Evolutionary conservation across 2,888 invertebrate genomes (phyloP).

Genomic region (Trachelus iudaicus): DNA sequence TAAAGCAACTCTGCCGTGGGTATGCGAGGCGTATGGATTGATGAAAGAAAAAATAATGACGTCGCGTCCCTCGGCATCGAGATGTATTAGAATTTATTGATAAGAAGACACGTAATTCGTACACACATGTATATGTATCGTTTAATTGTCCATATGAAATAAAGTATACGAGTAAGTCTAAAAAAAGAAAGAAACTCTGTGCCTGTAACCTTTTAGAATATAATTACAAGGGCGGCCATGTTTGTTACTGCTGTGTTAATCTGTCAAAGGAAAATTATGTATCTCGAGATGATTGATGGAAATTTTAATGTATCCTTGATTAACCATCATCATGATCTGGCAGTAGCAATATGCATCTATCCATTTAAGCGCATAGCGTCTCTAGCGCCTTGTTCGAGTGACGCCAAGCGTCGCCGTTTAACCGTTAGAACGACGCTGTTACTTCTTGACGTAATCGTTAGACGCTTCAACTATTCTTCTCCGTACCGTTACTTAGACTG

Average conservation of each 20-base stretch:
- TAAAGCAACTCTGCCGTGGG: not conserved
- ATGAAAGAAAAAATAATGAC: not conserved
- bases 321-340: not conserved
- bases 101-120: constrained; percentile 54
- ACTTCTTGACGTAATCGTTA: not conserved
- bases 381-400: not conserved
- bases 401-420: not conserved
- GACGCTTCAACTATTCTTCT: not conserved
- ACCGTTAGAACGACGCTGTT: not conserved
- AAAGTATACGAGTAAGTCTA: constrained; percentile 25
- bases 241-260: not conserved
- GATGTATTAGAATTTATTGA: not conserved
- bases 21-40: not conserved
- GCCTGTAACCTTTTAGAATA: not conserved
- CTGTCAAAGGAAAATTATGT: not conserved
- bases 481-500: not conserved
- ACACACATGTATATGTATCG: constrained; percentile 60
- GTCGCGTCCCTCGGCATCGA: not conserved
- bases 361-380: not conserved
- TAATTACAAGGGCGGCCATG: not conserved
- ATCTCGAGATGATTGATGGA: not conserved
- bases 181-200: not conserved
- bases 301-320: not conserved
- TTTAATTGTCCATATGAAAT: constrained; percentile 58
- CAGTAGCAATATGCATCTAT: not conserved